Base-by-base conservation (phyloP, 2,888 invertebrate species). In the Tachina lurida region DNA sequence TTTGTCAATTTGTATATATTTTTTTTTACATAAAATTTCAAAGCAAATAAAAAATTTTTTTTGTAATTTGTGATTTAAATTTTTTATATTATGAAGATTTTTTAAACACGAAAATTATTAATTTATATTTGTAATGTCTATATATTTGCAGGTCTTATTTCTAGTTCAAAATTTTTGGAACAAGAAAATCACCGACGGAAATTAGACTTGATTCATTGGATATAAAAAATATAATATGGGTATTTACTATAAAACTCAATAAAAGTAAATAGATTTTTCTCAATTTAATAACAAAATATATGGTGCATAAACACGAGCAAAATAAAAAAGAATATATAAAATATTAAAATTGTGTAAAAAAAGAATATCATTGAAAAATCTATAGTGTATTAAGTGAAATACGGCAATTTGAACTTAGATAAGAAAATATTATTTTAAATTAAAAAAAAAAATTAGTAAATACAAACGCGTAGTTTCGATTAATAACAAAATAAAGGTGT, bases 401-500 rank as follows among this genome's bases (percentile, higher is more conserved):
- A 54, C 19, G 58, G 10, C n/a, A 58, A 65, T 65, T 58, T 70
- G n/a, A 54, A 71, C 22, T 13, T 43, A n/a, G 22, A 45, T 43
- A 39, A 2, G 39, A 5, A 39, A 1, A 39, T 68, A 62, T 39
- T 45, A 41, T 52, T 60, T 63, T 56, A 60, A 41, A 56, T 47
- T 58, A 22, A 12, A 58, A 73, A 41, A 70, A 65, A 12, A 70
- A 52, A 78, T 62, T 54, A 73, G 19, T 19, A 54, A 56, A 19
- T 31, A 19, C 17, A 67, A 76, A 65, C 31, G 63, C 22, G 54
- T 67, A 71, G 43, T 65, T 76, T 71, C 65, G 65, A 58, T 78
- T 68, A 60, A 80, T 47, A 71, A 80, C 76, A 84, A 70, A 71
- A 77, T 78, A 88, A 88, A 89, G 86, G 83, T 86, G 88, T 88